phyloP scores from a whole-genome alignment of 2,888 invertebrate species.

The Pammene aurita region DNA sequence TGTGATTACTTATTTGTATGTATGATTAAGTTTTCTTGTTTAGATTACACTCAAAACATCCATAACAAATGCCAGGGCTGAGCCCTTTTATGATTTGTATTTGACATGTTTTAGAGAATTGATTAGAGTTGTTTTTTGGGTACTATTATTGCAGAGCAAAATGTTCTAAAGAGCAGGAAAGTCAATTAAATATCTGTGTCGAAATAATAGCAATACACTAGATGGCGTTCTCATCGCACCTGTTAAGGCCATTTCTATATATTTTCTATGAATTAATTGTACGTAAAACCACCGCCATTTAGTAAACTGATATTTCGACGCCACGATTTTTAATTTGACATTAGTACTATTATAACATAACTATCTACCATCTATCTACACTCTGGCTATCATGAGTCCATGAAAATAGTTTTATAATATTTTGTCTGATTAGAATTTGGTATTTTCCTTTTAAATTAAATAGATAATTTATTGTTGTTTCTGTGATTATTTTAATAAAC shows the following conservation, averaged over 20 bases:
- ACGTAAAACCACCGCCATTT: background rate
- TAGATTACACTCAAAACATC: conserved; percentile 58
- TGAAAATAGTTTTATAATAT: conserved; percentile 55
- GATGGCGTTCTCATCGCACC: background rate
- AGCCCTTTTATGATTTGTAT: conserved; percentile 65
- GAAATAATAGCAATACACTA: background rate
- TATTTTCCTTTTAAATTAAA: conserved; percentile 59
- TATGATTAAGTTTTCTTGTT: conserved; percentile 69
- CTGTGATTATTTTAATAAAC: conserved; percentile 75
- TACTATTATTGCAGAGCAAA: conserved; percentile 6
- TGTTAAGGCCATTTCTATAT: background rate
- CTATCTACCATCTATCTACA: background rate
- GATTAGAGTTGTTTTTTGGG: conserved; percentile 56
- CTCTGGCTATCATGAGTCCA: conserved; percentile 50
- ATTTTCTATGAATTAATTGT: background rate
- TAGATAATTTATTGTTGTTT: conserved; percentile 73
- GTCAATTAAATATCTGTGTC: background rate
- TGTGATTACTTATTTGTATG: conserved; percentile 77
- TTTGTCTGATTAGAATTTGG: conserved; percentile 62
- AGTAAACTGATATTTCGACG: background rate
- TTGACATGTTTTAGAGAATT: conserved; percentile 56
- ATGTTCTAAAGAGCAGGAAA: background rate
- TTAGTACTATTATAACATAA: background rate
- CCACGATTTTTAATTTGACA: conserved; percentile 5
- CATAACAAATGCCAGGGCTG: conserved; percentile 55